Percentiles rank a stretch among this genome's conserved stretches.
Conservation (phyloP, 2,797 vertebrate species). For the Tenualosa thibaudeaui region DNA sequence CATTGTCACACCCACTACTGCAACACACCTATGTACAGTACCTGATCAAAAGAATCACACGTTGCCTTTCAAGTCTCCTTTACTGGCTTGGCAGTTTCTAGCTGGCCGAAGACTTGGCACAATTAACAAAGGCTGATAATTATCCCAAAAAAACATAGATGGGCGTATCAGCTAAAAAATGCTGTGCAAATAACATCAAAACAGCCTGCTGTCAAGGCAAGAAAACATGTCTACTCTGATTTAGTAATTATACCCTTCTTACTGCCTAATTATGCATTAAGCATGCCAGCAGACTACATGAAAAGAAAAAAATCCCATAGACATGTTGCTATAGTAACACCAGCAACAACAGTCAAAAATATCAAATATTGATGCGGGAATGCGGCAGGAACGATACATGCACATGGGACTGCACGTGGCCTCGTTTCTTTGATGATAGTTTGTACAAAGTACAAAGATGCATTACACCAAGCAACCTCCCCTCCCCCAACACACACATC, state of each 20-base stretch:
- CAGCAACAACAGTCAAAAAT: slow-evolving; percentile 29
- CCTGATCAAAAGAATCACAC: neutral
- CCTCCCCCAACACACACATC: neutral
- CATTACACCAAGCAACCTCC: neutral
- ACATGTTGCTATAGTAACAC: slow-evolving; percentile 50
- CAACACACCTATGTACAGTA: neutral
- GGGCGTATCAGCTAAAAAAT: neutral
- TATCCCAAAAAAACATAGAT: neutral
- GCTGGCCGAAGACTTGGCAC: neutral
- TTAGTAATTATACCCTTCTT: slow-evolving; percentile 19
- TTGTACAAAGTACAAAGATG: neutral
- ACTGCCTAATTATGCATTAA: slow-evolving; percentile 16
- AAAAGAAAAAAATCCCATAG: slow-evolving; percentile 16
- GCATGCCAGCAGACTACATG: neutral
- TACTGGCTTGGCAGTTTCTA: neutral
- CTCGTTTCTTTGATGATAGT: slow-evolving; percentile 14
- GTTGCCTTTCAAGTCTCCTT: neutral
- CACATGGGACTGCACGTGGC: slow-evolving; percentile 21
- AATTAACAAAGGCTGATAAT: neutral
- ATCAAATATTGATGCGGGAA: slow-evolving; percentile 54
- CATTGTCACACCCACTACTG: neutral
- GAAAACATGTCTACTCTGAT: neutral
- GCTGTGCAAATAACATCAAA: neutral
- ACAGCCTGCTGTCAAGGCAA: neutral
- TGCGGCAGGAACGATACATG: slow-evolving; percentile 33